Base-by-base conservation (phyloP, 2,888 invertebrate genomes). In the Phymatocera aterrima region DNA sequence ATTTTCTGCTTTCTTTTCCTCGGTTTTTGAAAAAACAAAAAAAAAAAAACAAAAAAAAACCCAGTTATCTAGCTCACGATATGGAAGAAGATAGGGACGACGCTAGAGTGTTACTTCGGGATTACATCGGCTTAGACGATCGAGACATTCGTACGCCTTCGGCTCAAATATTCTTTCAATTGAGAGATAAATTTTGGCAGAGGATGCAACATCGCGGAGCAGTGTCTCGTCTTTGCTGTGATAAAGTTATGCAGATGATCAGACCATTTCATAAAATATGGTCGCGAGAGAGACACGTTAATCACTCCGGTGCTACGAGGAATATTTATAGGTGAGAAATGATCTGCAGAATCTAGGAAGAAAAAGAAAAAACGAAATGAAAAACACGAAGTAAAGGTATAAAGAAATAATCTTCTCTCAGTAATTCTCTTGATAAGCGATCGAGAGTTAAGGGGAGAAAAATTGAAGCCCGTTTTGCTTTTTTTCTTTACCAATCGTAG, bases 41-140 rank as follows among this genome's bases (percentile, higher is more conserved):
- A n/a, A n/a, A n/a, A n/a, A n/a, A n/a, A n/a, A n/a, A n/a, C 1
- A 43, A 43, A 10, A 10, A 43, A 43, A 10, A 43, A 43, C 12
- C 12, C 80, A 93, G 92, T 80, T 91, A 90, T 83, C 84, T 93
- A 77, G 93, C 93, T 10, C 92, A 93, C 86, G 93, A 93, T 81
- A 91, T 93, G 89, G 93, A 93, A 83, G 93, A 93, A 85, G 93
- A 93, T 83, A 92, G 93, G 54, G 92, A 92, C 70, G 91, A 92
- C 70, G 83, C 91, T 18, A 92, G 91, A 83, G 90, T 88, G 82
- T 90, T 91, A 78, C 90, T 93, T 64, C 61, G 85, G 46, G 65
- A 81, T 10, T 48, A 90, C 91, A 90, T 8, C 92, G 92, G 92
- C 90, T 88, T 46, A 84, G 90, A 40, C 88, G 90, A 65, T 79